Evolutionary conservation across 2,888 invertebrate species (phyloP), one percentile per base, ranked within the genome.

Genomic region (Netelia inedita): DNA sequence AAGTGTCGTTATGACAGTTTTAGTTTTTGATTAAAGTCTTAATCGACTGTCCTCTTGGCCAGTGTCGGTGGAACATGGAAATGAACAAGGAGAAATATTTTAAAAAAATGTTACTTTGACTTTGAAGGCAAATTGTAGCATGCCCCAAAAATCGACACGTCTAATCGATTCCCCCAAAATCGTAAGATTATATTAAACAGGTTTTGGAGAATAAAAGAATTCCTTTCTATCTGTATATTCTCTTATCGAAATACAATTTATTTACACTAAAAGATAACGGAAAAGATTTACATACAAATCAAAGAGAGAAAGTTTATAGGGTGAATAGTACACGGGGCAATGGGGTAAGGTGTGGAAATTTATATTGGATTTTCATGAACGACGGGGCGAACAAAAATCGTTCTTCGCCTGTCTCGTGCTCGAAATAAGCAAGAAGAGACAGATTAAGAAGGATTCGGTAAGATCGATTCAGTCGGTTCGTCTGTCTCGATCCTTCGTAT

Each of bases 191-290:
- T 53, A 5, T 50, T 68, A 11, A n/a, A 35, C 0, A 43, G 50
- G 23, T n/a, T 59, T 43, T n/a, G n/a, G 57, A 71, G 28, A 72
- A 68, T n/a, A n/a, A 55, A 43, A 85, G 1, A 69, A 46, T 35
- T 61, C 50, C 43, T 68, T 43, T 57, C 43, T 8, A 59, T 59
- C 50, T 16, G 46, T 21, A 19, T 55, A 6, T 63, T 43, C 28
- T 85, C 86, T 89, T 92, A 90, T 90, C 89, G 91, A 88, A 91
- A 92, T 91, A 91, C 91, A 90, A 93, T 93, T 93, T 93, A 93
- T 93, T 93, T 93, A 92, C 93, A 93, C 91, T 93, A 92, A 90
- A 92, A 92, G 90, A 91, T 91, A 93, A 93, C 90, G 91, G 89
- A 89, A 80, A 88, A 71, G 88, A 89, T 91, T 90, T 89, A 89